Conservation (phyloP, 1,140 invertebrate species). For the Lanistes nyassanus region DNA sequence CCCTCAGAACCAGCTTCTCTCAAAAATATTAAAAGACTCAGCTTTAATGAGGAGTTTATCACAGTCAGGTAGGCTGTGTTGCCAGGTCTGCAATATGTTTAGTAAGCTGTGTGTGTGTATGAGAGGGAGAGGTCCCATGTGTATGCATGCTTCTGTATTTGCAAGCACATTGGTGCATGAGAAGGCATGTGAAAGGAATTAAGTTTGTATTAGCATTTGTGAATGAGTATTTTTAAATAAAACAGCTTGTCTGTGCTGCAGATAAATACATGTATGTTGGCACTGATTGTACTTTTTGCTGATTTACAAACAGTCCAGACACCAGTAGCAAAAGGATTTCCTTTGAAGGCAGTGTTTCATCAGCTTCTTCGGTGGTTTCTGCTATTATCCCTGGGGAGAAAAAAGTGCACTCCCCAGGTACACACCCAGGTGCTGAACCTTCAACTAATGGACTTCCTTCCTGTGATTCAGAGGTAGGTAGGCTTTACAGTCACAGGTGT, state of each 20-base stretch:
- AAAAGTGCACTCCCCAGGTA: slow-evolving; percentile 7
- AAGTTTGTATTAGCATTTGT: not conserved
- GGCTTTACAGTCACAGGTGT: not conserved
- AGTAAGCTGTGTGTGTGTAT: too few species aligned
- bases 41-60: slow-evolving; percentile 52
- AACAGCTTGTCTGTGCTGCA: not conserved
- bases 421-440: slow-evolving; percentile 19
- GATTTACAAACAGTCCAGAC: not conserved
- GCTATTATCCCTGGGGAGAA: not conserved
- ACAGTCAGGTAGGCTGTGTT: slow-evolving; percentile 28
- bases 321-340: not conserved
- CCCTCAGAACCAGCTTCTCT: slow-evolving; percentile 51
- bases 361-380: not conserved
- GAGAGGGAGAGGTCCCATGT: too few species aligned
- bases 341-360: not conserved
- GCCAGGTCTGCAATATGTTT: too few species aligned
- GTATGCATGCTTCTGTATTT: too few species aligned
- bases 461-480: slow-evolving; percentile 17
- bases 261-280: too few species aligned
- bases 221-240: not conserved
- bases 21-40: slow-evolving; percentile 59
- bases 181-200: not conserved
- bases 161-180: not conserved
- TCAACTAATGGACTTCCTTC: slow-evolving; percentile 17
- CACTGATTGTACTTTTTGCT: not conserved